phyloP scores from a whole-genome alignment of 2,113 vertebrate genomes.

The Alaudala cheleensis region DNA sequence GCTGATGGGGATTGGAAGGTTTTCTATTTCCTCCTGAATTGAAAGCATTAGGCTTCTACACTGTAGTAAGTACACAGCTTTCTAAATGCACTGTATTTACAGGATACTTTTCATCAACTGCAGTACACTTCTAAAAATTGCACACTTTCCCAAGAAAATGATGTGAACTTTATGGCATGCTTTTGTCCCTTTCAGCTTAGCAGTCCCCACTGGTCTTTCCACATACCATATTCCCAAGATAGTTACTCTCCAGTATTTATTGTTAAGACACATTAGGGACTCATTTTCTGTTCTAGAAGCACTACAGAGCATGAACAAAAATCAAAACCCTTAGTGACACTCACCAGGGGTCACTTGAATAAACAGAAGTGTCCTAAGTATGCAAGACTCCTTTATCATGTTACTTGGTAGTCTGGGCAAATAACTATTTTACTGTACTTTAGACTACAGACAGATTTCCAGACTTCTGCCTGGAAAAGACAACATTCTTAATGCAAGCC shows the following conservation, averaged over 20 bases:
- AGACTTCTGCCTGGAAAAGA: slow-evolving; percentile 9
- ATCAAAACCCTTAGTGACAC: background rate
- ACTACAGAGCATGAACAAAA: background rate
- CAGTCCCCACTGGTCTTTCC: background rate
- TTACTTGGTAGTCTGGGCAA: slow-evolving; percentile 1
- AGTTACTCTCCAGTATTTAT: background rate
- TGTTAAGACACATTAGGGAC: background rate
- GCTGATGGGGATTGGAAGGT: background rate
- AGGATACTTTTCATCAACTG: background rate
- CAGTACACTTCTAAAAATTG: background rate
- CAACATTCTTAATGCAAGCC: background rate
- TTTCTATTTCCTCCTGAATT: background rate
- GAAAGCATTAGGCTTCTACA: background rate
- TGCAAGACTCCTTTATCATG: background rate
- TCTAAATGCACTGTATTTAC: background rate
- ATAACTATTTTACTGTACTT: background rate
- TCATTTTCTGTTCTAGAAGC: background rate
- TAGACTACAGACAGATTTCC: background rate
- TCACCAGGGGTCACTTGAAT: slow-evolving; percentile 7
- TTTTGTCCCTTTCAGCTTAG: background rate
- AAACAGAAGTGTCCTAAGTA: background rate
- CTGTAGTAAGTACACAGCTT: background rate
- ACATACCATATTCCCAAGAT: background rate
- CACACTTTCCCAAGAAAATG: background rate
- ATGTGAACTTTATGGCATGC: background rate